Evolutionary conservation across 2,113 vertebrate genomes (phyloP).

Genomic region (Dasypus novemcinctus): DNA sequence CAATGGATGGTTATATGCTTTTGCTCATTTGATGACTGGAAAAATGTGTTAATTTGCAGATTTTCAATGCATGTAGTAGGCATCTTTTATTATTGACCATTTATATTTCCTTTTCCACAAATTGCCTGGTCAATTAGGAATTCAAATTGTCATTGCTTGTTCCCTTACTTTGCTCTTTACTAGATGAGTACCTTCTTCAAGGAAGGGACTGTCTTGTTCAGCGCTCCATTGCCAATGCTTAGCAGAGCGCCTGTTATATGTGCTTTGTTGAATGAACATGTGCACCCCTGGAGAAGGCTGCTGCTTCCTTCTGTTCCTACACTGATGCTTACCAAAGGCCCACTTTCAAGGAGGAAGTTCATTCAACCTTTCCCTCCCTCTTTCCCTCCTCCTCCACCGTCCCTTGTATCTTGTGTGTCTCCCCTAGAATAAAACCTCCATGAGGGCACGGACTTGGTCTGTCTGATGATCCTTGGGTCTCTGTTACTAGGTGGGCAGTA

Average conservation of each 20-base stretch:
- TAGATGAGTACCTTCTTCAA: not conserved
- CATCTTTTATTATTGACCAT: too few species aligned
- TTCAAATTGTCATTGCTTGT: not conserved
- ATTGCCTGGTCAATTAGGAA: not conserved
- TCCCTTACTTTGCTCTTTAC: not conserved
- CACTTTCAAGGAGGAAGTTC: not conserved
- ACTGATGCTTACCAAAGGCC: not conserved
- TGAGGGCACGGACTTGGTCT: accelerated
- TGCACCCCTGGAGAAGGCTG: not conserved
- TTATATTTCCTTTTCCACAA: not conserved
- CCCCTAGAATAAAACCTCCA: not conserved
- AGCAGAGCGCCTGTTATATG: accelerated
- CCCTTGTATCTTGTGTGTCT: not conserved
- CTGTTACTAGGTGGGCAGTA: too few species aligned
- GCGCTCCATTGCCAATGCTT: not conserved
- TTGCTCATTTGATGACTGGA: not conserved
- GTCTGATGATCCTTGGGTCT: not conserved
- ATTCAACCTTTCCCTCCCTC: accelerated
- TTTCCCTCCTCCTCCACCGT: not conserved
- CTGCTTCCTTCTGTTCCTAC: not conserved
- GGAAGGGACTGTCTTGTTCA: not conserved
- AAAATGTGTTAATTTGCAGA: not conserved
- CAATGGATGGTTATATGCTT: not conserved
- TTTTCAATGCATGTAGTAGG: not conserved
- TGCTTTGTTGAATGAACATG: not conserved